Conservation (phyloP, 2,888 invertebrate species). For the Orthonevra nobilis region DNA sequence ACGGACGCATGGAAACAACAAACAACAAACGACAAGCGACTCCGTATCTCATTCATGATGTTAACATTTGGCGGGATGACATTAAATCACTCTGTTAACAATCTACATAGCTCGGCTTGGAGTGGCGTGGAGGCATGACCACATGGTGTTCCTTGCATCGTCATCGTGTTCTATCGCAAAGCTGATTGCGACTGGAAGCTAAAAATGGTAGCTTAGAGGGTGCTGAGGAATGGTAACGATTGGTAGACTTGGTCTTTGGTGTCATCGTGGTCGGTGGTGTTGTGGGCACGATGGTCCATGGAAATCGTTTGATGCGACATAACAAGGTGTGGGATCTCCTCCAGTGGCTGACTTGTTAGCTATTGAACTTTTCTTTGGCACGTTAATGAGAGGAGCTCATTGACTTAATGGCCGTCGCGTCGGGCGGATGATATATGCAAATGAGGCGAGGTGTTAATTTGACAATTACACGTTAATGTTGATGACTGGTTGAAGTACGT, state of each 20-base stretch:
- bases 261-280: not conserved
- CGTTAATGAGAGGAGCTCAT: slow-evolving; percentile 58
- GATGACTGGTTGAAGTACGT: no score
- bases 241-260: not conserved
- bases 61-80: slow-evolving; percentile 66
- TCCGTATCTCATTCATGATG: slow-evolving; percentile 54
- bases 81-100: slow-evolving; percentile 62
- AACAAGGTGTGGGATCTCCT: slow-evolving; percentile 65
- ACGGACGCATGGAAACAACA: no score
- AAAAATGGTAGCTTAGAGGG: slow-evolving; percentile 1
- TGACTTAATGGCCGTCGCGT: slow-evolving; percentile 34
- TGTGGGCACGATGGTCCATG: slow-evolving; percentile 11
- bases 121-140: slow-evolving; percentile 40
- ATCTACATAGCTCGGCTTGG: slow-evolving; percentile 59
- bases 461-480: slow-evolving; percentile 57
- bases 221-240: slow-evolving; percentile 16
- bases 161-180: slow-evolving; percentile 45
- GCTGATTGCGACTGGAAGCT: not conserved
- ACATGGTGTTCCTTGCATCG: slow-evolving; percentile 40
- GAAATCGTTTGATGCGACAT: slow-evolving; percentile 22
- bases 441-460: slow-evolving; percentile 67
- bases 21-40: no score
- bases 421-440: slow-evolving; percentile 45
- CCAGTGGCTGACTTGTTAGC: slow-evolving; percentile 58
- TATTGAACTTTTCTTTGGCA: slow-evolving; percentile 68